Percentiles rank a stretch among this genome's conserved stretches.
Conservation (phyloP, 2,888 invertebrate species). For the Acanthoscelides obtectus region DNA sequence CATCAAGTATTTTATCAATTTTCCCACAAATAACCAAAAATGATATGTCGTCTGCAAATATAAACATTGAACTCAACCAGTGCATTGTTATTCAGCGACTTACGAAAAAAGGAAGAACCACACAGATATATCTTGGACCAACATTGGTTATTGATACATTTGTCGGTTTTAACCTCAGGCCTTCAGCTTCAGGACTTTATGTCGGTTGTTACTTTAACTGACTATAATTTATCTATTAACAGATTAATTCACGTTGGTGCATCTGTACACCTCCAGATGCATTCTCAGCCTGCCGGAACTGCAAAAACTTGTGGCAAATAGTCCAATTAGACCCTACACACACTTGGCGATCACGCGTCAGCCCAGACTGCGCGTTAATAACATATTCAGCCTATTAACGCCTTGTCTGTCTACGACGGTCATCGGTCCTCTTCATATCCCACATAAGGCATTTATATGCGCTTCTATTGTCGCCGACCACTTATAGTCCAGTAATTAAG, state of each 20-base stretch:
- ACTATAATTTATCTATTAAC: not conserved
- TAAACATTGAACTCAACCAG: no score
- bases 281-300: constrained; percentile 34
- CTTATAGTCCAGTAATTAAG: not conserved
- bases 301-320: constrained; percentile 29
- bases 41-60: no score
- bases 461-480: not conserved
- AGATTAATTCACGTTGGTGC: not conserved
- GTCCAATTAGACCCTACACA: constrained; percentile 32
- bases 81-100: no score
- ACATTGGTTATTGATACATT: no score
- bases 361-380: constrained; percentile 24
- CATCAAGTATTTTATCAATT: no score
- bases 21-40: no score
- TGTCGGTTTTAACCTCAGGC: no score
- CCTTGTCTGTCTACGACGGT: not conserved
- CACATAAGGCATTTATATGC: not conserved
- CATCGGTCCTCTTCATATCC: not conserved
- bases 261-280: constrained; percentile 32
- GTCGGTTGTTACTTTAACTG: no score
- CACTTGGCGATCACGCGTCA: constrained; percentile 1
- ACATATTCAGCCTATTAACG: constrained; percentile 34
- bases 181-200: no score
- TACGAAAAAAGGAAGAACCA: no score
- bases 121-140: no score